A percentile compares a stretch with the other conserved stretches of the same genome.
Evolutionary conservation across 2,797 vertebrate genomes (phyloP).

Genomic region (Scleropages formosus): DNA sequence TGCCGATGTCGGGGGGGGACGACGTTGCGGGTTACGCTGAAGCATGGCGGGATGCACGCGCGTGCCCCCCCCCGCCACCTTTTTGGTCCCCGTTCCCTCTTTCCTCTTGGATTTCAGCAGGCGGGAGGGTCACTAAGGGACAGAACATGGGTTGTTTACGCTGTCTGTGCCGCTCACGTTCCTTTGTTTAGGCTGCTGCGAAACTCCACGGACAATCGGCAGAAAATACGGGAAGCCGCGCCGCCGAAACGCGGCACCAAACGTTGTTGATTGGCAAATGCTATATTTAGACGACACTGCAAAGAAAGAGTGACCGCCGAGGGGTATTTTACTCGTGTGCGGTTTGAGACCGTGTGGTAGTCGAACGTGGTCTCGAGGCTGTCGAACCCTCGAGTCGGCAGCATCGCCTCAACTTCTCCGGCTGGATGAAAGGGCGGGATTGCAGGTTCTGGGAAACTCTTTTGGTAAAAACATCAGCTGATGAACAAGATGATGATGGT

Average conservation of each 20-base stretch:
- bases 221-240: slow-evolving; percentile 20
- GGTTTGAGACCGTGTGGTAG: too few relatives aligned
- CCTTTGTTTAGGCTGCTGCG: slow-evolving; percentile 25
- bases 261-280: slow-evolving; percentile 32
- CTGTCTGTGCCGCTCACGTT: background rate
- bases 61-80: background rate
- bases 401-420: too few relatives aligned
- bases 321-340: background rate
- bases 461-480: too few relatives aligned
- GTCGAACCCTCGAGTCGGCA: too few relatives aligned
- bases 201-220: slow-evolving; percentile 7
- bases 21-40: background rate
- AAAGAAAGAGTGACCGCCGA: background rate
- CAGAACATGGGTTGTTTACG: background rate
- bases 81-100: background rate
- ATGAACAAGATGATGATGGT: too few relatives aligned
- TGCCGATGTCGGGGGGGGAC: background rate
- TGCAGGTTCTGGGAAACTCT: too few relatives aligned
- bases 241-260: slow-evolving; percentile 7
- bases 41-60: background rate
- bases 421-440: too few relatives aligned
- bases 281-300: slow-evolving; percentile 25
- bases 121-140: background rate
- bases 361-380: too few relatives aligned
- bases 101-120: background rate